Evolutionary conservation across 2,888 invertebrate genomes (phyloP), one percentile per base, ranked within the genome.

Genomic region (Melinaea menophilus): DNA sequence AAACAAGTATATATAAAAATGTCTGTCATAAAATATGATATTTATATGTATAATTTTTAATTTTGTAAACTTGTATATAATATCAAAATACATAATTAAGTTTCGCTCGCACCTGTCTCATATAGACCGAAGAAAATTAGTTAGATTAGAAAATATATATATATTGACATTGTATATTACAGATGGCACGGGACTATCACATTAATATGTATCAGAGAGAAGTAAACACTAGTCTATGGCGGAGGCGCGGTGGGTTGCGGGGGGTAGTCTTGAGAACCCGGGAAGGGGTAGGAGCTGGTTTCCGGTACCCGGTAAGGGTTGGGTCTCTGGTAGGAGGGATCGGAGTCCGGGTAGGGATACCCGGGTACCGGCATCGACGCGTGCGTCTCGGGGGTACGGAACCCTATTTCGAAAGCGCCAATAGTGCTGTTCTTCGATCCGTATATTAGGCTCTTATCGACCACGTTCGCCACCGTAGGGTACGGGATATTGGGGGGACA

Each of bases 401-500:
- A 58, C 7, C 61, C 64, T 22, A 58, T 56, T 45, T 66, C 68
- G 31, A 63, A 63, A 0, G 58, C 56, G 1, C 63, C 61, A 12
- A 46, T 47, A 3, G 55, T 47, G 55, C 56, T 66, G 33, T 57
- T 64, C 34, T 62, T 61, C 11, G 66, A 66, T 11, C 66, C 64
- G 13, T 56, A 48, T 13, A 46, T 37, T 9, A 31, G 51, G 51
- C 51, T 61, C 35, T 61, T 57, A 47, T 64, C 59, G 4, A 56
- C 41, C 4, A 65, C 34, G 47, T 61, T 56, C 37, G 59, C 59
- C 13, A 63, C 56, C 11, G 48, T 47, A 0, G 66, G 55, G 31
- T 67, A 65, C 5, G 62, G 61, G 2, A 47, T 35, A 0, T 5
- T 41, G 9, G 86, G 81, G 2, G 61, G 62, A 22, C 54, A 56